These are phyloP conservation scores for Condylura cristata DNA, from an alignment of 2,113 vertebrate species.

Conservation along the genomic window DNA sequence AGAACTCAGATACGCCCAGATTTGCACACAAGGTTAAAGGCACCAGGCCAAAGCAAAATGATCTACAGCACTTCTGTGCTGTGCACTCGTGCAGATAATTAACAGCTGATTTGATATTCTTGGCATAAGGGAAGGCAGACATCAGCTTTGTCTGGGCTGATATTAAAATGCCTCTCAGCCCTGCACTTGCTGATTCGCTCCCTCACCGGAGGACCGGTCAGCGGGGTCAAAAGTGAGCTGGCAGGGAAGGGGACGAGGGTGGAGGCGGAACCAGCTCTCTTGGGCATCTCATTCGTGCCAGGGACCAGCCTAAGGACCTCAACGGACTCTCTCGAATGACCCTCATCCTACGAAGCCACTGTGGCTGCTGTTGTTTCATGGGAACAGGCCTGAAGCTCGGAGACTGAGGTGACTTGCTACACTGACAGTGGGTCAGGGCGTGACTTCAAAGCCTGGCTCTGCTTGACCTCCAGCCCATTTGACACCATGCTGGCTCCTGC, in stretches of 20 bases:
- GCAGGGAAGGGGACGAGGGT: conserved; percentile 45
- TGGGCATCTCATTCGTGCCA: background rate
- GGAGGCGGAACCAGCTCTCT: conserved; percentile 9
- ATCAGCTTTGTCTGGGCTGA: conserved; percentile 61
- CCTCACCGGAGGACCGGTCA: background rate
- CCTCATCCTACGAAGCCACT: background rate
- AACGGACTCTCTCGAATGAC: background rate
- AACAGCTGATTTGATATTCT: conserved; percentile 64
- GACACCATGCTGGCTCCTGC: background rate
- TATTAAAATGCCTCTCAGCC: conserved; percentile 1
- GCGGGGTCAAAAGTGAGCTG: conserved; percentile 46
- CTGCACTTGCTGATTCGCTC: background rate
- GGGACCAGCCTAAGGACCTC: background rate
- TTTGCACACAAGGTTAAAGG: conserved; percentile 64
- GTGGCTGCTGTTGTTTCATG: background rate
- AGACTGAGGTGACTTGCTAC: background rate
- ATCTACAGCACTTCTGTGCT: conserved; percentile 30
- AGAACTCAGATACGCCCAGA: conserved; percentile 62
- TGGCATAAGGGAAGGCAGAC: conserved; percentile 53
- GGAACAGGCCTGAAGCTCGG: background rate
- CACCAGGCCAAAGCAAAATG: conserved; percentile 67
- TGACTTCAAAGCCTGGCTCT: background rate
- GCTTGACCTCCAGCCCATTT: background rate
- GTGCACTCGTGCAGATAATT: conserved; percentile 62
- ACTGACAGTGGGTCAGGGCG: background rate